phyloP scores from a whole-genome alignment of 2,797 vertebrate genomes.

The Neomorphus geoffroyi region DNA sequence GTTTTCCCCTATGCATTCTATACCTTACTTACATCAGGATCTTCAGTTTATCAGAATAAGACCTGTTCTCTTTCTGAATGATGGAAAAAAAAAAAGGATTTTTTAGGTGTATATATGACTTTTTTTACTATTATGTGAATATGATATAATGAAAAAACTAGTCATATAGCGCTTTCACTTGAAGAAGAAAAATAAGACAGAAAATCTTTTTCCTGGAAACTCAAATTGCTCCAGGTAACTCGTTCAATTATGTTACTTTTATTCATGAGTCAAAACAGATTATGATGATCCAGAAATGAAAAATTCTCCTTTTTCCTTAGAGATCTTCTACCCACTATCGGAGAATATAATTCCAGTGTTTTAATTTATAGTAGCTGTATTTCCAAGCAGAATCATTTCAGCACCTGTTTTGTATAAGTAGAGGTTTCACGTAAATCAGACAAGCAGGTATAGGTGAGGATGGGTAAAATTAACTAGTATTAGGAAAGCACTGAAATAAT shows the following conservation, averaged over 20 bases:
- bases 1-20: neutral
- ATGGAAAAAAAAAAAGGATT: neutral
- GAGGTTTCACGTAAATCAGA: neutral
- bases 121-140: neutral
- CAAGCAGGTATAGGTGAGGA: neutral
- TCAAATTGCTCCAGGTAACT: neutral
- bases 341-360: neutral
- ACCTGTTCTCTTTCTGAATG: neutral
- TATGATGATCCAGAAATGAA: neutral
- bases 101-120: neutral
- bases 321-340: neutral
- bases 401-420: neutral
- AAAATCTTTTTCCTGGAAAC: neutral
- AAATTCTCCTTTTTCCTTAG: neutral
- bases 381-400: neutral
- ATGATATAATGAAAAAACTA: neutral
- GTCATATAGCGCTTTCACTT: neutral
- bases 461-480: neutral
- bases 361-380: neutral
- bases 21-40: neutral
- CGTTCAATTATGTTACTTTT: neutral
- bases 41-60: neutral
- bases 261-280: neutral
- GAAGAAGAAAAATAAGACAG: neutral
- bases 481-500: neutral